Evolutionary conservation across 2,797 vertebrate genomes (phyloP).

Genomic region (Phalanger gymnotis): DNA sequence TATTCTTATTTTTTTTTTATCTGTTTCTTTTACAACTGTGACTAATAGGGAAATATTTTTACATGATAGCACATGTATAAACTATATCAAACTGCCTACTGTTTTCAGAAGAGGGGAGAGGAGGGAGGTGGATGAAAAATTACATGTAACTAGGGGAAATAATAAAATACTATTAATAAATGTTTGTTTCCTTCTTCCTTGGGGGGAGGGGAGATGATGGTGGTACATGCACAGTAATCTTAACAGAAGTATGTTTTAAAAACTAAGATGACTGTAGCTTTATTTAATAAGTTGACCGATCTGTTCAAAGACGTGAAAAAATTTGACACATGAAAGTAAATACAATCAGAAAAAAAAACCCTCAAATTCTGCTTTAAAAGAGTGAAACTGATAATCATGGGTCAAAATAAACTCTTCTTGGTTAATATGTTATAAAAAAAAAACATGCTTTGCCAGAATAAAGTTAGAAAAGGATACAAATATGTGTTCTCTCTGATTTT

Average conservation of each 20-base stretch:
- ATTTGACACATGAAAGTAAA: background rate
- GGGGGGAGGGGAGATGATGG: too few species aligned
- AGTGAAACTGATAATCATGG: background rate
- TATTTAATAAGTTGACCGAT: background rate
- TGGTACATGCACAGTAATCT: background rate
- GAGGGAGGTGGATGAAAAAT: too few species aligned
- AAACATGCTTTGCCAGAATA: background rate
- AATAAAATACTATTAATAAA: too few species aligned
- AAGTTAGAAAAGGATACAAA: background rate
- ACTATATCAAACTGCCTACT: too few species aligned
- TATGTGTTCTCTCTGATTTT: background rate
- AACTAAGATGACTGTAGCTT: background rate
- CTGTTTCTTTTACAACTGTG: too few species aligned
- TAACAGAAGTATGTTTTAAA: background rate
- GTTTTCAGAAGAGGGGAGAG: too few species aligned
- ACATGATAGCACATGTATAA: too few species aligned
- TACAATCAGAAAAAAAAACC: background rate
- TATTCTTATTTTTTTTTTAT: too few species aligned
- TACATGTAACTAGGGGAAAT: too few species aligned
- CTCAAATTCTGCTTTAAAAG: background rate
- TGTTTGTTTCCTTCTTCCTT: too few species aligned
- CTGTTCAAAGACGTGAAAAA: background rate
- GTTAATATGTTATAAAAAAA: background rate
- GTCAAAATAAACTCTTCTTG: background rate
- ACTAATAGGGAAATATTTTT: too few species aligned